Evolutionary conservation across 2,888 invertebrate genomes (phyloP).

Genomic region (Melikaiella ostensackeni): DNA sequence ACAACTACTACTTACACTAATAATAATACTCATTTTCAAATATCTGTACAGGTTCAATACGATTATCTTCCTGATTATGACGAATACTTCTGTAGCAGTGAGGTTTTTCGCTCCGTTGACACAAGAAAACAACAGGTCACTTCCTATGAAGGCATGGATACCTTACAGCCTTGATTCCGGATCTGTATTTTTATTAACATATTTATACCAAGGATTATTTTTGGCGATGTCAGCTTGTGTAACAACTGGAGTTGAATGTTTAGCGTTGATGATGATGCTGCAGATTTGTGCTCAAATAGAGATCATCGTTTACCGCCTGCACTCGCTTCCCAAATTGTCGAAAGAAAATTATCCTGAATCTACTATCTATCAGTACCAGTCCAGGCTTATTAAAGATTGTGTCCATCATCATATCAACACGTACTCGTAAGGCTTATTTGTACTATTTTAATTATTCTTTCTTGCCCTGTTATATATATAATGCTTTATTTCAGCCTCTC

Average conservation of each 20-base stretch:
- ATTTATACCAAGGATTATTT: conserved; percentile 55
- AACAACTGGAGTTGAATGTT: conserved; percentile 54
- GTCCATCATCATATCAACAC: neutral
- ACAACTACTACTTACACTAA: neutral
- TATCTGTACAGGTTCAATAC: neutral
- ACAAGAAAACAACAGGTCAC: neutral
- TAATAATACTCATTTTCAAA: neutral
- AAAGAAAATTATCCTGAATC: neutral
- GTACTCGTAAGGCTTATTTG: neutral
- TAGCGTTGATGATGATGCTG: conserved; percentile 57
- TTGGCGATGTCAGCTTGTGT: conserved; percentile 47
- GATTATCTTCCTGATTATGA: neutral
- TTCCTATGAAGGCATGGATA: conserved; percentile 56
- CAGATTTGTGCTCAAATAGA: conserved; percentile 54
- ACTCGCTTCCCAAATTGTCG: conserved; percentile 7
- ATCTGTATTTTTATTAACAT: conserved; percentile 49
- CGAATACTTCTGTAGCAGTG: neutral
- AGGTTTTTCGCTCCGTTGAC: neutral
- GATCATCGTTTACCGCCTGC: conserved; percentile 52
- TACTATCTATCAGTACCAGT: neutral
- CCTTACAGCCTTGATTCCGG: conserved; percentile 51
- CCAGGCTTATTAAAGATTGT: neutral
- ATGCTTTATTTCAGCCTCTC: too few relatives aligned
- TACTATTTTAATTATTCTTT: neutral
- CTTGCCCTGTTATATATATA: too few relatives aligned